phyloP scores from a whole-genome alignment of 1,140 invertebrate species.

The Drosophila kikkawai region DNA sequence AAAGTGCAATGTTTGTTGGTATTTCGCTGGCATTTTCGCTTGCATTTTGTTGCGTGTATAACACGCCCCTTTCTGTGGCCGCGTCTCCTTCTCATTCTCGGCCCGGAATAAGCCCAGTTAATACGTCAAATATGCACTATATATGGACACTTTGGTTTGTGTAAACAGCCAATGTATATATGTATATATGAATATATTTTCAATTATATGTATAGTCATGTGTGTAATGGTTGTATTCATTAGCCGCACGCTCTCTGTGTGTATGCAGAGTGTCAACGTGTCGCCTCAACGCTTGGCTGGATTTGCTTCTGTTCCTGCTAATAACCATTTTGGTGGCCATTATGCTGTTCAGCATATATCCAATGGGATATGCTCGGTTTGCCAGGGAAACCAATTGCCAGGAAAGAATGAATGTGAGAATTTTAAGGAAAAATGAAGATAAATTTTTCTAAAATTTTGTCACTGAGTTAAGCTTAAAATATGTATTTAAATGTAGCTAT shows the following conservation, averaged over 20 bases:
- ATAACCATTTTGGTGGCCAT: constrained; percentile 56
- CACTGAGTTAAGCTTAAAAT: too few relatives aligned
- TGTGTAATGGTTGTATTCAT: constrained; percentile 48
- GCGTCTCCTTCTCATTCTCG: background rate
- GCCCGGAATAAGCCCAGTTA: constrained; percentile 64
- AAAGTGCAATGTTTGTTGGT: constrained; percentile 80
- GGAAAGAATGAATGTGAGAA: constrained; percentile 14
- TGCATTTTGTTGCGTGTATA: constrained; percentile 72
- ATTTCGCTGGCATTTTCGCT: constrained; percentile 57
- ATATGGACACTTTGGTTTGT: constrained; percentile 44
- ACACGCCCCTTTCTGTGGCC: constrained; percentile 24
- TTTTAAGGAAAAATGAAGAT: constrained; percentile 2
- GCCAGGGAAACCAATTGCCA: background rate
- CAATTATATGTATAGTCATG: constrained; percentile 31
- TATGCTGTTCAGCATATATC: constrained; percentile 16
- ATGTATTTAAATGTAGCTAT: background rate
- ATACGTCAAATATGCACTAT: constrained; percentile 71
- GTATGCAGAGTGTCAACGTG: constrained; percentile 49
- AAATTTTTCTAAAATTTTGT: background rate
- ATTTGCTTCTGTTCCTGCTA: constrained; percentile 29
- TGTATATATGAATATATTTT: constrained; percentile 20
- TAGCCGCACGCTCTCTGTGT: constrained; percentile 48
- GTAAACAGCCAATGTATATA: constrained; percentile 29
- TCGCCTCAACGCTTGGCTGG: constrained; percentile 49
- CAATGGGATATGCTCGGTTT: constrained; percentile 47